These are phyloP conservation scores for Polydrusus tereticollis DNA, from an alignment of 2,888 invertebrate genomes.

Conservation along the genomic window DNA sequence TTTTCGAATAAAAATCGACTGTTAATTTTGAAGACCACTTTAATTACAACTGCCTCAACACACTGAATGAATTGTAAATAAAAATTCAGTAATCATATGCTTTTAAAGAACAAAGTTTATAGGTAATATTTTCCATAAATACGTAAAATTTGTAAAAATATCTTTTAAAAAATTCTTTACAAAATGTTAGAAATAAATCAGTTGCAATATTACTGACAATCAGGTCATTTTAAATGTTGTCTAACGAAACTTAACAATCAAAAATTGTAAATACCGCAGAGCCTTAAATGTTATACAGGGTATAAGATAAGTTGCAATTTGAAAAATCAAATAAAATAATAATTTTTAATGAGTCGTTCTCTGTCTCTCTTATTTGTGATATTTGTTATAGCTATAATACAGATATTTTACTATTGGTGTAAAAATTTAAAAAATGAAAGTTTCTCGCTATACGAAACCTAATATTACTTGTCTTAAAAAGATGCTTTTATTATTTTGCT, in stretches of 20 bases:
- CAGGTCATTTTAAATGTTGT: background rate
- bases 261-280: conserved; percentile 24
- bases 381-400: too few relatives aligned
- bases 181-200: background rate
- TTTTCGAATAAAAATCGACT: too few relatives aligned
- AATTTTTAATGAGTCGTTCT: background rate
- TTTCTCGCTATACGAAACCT: too few relatives aligned
- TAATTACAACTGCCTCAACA: too few relatives aligned
- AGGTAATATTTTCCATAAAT: too few relatives aligned
- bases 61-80: too few relatives aligned
- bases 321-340: conserved; percentile 15
- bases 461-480: too few relatives aligned
- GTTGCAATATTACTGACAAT: too few relatives aligned
- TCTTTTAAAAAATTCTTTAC: background rate
- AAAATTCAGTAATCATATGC: too few relatives aligned
- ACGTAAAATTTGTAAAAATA: conserved; percentile 12
- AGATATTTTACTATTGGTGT: too few relatives aligned
- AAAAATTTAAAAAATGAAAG: too few relatives aligned
- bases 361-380: background rate
- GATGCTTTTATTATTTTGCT: background rate
- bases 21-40: background rate
- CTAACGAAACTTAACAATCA: conserved; percentile 18
- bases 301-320: conserved; percentile 32
- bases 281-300: conserved; percentile 42
- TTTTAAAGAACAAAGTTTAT: too few relatives aligned